Evolutionary conservation across 2,888 invertebrate species (phyloP).

Genomic region (Teleiodes luculella): DNA sequence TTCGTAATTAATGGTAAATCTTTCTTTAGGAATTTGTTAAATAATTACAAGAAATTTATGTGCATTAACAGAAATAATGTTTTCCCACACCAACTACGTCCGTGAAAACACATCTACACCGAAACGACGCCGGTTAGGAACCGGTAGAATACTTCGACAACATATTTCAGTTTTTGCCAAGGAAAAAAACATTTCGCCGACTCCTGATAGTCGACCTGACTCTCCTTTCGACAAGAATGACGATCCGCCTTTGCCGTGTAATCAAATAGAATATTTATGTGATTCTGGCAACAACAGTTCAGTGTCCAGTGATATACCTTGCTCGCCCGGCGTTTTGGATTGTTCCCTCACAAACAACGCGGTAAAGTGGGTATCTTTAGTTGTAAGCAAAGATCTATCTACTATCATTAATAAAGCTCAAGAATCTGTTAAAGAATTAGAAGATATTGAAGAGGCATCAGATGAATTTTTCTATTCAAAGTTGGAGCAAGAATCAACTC

Average conservation of each 20-base stretch:
- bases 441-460: conserved; percentile 46
- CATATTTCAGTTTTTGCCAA: conserved; percentile 9
- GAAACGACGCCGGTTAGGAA: conserved; percentile 57
- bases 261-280: conserved; percentile 63
- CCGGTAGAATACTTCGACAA: conserved; percentile 38
- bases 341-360: conserved; percentile 33
- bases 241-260: conserved; percentile 64
- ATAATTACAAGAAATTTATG: too few relatives aligned
- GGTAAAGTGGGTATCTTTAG: conserved; percentile 48
- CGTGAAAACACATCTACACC: conserved; percentile 52
- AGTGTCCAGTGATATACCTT: conserved; percentile 40
- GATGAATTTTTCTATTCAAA: conserved; percentile 59
- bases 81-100: conserved; percentile 25
- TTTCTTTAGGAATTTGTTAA: too few relatives aligned
- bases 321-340: conserved; percentile 46
- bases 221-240: conserved; percentile 40
- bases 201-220: background rate
- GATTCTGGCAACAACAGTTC: conserved; percentile 50
- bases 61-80: conserved; percentile 23
- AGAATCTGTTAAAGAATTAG: conserved; percentile 25
- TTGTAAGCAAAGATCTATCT: conserved; percentile 32
- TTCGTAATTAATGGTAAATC: too few relatives aligned
- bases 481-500: conserved; percentile 39
- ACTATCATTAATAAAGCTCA: conserved; percentile 27
- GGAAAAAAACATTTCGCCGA: background rate